Evolutionary conservation across 2,888 invertebrate species (phyloP).

Genomic region (Theretra japonica): DNA sequence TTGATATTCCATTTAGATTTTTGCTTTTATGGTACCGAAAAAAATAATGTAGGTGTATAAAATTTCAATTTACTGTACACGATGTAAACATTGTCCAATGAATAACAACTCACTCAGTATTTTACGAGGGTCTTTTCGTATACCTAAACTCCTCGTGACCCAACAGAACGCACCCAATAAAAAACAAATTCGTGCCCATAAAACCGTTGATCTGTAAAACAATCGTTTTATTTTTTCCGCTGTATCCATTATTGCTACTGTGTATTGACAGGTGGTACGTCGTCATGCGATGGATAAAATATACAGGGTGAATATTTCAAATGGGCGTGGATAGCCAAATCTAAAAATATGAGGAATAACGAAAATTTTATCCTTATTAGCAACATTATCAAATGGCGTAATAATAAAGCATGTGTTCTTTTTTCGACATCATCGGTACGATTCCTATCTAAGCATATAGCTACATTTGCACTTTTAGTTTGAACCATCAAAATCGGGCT

Average conservation of each 20-base stretch:
- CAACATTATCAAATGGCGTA: too few species aligned
- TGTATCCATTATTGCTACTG: slow-evolving; percentile 37
- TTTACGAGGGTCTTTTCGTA: slow-evolving; percentile 16
- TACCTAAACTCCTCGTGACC: not conserved
- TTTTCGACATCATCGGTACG: too few species aligned
- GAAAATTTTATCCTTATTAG: too few species aligned
- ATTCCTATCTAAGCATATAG: too few species aligned
- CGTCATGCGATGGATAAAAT: slow-evolving; percentile 25
- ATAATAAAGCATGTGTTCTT: too few species aligned
- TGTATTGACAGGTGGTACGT: slow-evolving; percentile 38
- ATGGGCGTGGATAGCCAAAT: too few species aligned
- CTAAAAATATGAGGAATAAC: too few species aligned
- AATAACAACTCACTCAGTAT: slow-evolving; percentile 21
- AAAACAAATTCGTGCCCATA: slow-evolving; percentile 14
- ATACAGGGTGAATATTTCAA: too few species aligned
- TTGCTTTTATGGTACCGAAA: too few species aligned
- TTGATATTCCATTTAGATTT: too few species aligned
- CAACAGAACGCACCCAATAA: slow-evolving; percentile 19
- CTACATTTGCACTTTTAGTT: too few species aligned
- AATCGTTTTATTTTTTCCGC: slow-evolving; percentile 19
- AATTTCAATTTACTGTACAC: not conserved
- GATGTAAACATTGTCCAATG: slow-evolving; percentile 20
- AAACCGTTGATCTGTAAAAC: slow-evolving; percentile 29
- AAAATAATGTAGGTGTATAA: not conserved
- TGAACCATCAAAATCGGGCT: too few species aligned